phyloP scores from a whole-genome alignment of 2,888 invertebrate genomes.

The Lottia gigantea region DNA sequence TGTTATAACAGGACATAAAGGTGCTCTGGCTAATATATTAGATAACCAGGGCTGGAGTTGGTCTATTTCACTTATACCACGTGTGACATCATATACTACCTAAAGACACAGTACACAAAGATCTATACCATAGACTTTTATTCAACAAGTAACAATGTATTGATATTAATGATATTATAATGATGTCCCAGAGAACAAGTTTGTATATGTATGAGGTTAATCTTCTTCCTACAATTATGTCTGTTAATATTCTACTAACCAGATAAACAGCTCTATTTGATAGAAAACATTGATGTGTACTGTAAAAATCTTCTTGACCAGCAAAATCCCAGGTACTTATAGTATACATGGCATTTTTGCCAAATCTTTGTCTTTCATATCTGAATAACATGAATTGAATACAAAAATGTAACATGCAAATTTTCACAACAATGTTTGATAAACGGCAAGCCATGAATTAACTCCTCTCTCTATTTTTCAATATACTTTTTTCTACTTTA shows the following conservation, averaged over 20 bases:
- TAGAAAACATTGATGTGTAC: conserved; percentile 64
- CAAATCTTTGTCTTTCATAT: conserved; percentile 40
- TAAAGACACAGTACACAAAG: conserved; percentile 21
- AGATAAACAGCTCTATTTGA: conserved; percentile 63
- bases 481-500: no score
- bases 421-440: no score
- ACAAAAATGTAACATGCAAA: not conserved
- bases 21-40: conserved; percentile 62
- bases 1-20: conserved; percentile 62
- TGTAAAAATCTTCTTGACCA: conserved; percentile 65
- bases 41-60: conserved; percentile 60
- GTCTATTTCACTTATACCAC: conserved; percentile 51
- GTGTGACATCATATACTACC: conserved; percentile 59
- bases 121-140: not conserved
- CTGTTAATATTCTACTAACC: conserved; percentile 35
- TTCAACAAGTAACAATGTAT: no score
- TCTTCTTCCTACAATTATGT: no score
- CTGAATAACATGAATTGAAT: conserved; percentile 30
- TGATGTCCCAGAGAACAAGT: no score
- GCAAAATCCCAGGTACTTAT: conserved; percentile 66
- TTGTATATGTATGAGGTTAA: no score
- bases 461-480: no score
- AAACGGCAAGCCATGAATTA: no score
- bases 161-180: no score
- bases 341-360: conserved; percentile 49